A percentile compares a stretch with the other conserved stretches of the same genome.
These are phyloP conservation scores for Sylvicola cinctus DNA, from an alignment of 2,888 invertebrate species.

Conservation along the genomic window DNA sequence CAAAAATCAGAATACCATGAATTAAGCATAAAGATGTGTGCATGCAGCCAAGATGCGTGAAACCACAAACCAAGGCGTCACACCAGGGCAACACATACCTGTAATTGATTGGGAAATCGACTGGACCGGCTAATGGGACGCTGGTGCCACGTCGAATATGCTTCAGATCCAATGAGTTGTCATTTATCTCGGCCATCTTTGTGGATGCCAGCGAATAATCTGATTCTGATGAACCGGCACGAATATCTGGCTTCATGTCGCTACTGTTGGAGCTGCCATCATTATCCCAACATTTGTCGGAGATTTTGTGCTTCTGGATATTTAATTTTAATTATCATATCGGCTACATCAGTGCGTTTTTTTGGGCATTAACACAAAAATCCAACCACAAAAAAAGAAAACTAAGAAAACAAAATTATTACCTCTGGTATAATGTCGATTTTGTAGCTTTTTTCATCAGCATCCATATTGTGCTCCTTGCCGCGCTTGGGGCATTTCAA, in stretches of 20 bases:
- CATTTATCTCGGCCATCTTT: conserved; percentile 5
- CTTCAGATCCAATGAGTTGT: conserved; percentile 6
- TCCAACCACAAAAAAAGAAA: neutral
- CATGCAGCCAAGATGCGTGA: no score
- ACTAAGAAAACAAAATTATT: conserved; percentile 1
- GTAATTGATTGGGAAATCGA: conserved; percentile 42
- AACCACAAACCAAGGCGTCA: no score
- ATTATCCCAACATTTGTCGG: conserved; percentile 34
- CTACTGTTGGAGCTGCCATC: conserved; percentile 85
- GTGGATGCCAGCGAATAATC: conserved; percentile 7
- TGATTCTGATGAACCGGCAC: conserved; percentile 31
- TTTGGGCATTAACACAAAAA: neutral
- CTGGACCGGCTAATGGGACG: conserved; percentile 51
- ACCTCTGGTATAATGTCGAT: conserved; percentile 6
- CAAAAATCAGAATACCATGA: neutral
- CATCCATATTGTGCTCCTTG: conserved; percentile 2
- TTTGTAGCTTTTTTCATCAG: conserved; percentile 5
- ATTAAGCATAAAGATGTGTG: no score
- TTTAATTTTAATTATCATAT: conserved; percentile 6
- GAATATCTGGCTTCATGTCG: conserved; percentile 72
- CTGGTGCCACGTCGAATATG: conserved; percentile 3
- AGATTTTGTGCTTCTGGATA: conserved; percentile 6
- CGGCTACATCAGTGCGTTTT: conserved; percentile 12
- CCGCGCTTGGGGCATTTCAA: conserved; percentile 5
- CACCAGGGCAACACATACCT: neutral